Conservation (phyloP, 2,113 vertebrate species). For the Misgurnus mizolepis region DNA sequence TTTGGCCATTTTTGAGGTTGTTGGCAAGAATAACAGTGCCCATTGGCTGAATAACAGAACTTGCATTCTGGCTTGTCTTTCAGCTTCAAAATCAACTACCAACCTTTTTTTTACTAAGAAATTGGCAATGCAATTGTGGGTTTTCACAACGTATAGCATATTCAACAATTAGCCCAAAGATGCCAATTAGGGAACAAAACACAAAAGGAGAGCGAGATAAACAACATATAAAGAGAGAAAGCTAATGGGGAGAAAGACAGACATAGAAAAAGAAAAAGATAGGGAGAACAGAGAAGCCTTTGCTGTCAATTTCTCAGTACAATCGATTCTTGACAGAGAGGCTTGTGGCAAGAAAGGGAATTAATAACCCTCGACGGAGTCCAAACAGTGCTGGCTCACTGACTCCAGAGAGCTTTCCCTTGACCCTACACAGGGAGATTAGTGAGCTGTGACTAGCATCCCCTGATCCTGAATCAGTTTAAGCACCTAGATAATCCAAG, state of each 20-base stretch:
- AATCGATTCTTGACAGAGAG: slow-evolving; percentile 52
- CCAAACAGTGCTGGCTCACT: slow-evolving; percentile 49
- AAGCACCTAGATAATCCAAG: slow-evolving; percentile 55
- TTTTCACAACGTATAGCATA: neutral
- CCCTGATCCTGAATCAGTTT: slow-evolving; percentile 52
- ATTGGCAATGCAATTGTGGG: no score
- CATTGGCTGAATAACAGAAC: no score
- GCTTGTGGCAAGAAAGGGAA: slow-evolving; percentile 52
- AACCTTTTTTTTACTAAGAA: no score
- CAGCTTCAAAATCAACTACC: no score
- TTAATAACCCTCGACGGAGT: slow-evolving; percentile 52
- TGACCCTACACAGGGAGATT: slow-evolving; percentile 55
- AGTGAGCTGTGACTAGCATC: slow-evolving; percentile 47
- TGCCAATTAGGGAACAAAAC: neutral
- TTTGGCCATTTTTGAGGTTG: no score
- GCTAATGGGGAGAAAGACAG: neutral
- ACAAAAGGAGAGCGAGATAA: slow-evolving; percentile 8
- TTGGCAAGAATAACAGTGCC: no score
- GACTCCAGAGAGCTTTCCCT: slow-evolving; percentile 47
- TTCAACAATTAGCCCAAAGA: neutral
- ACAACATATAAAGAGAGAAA: neutral
- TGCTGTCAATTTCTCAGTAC: slow-evolving; percentile 48
- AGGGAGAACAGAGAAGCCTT: slow-evolving; percentile 31
- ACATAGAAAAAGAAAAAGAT: slow-evolving; percentile 3
- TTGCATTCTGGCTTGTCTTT: no score